These are phyloP conservation scores for Notarius lentiginosus DNA, from an alignment of 2,113 vertebrate genomes.

Conservation along the genomic window DNA sequence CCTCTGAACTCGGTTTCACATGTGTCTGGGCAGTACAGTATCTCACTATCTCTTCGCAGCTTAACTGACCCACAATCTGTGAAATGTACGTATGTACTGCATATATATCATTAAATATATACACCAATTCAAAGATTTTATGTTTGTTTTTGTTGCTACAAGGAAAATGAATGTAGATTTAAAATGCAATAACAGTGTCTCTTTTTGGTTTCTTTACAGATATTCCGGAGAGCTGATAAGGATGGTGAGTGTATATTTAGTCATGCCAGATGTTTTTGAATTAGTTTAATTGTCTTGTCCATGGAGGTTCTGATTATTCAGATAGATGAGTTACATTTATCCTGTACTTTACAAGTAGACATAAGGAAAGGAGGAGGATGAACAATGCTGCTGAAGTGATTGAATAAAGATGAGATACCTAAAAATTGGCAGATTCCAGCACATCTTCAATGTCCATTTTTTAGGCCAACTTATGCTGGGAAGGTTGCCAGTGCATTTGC, in stretches of 20 bases:
- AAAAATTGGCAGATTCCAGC: background rate
- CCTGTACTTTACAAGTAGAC: background rate
- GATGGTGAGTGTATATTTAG: constrained; percentile 48
- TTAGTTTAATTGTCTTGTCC: background rate
- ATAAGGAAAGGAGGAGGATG: background rate
- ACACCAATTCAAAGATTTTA: background rate
- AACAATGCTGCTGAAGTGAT: background rate
- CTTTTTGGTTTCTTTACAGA: constrained; percentile 48
- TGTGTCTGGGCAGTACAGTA: constrained; percentile 33
- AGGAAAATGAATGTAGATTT: background rate
- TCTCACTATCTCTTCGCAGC: background rate
- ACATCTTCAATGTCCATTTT: background rate
- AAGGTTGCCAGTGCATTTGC: background rate
- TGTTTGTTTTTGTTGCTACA: background rate
- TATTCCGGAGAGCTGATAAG: constrained; percentile 58
- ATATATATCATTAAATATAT: background rate
- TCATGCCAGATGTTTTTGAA: background rate
- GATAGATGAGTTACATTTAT: background rate
- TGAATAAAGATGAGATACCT: background rate
- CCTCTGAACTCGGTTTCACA: constrained; percentile 40
- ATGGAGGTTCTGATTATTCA: background rate
- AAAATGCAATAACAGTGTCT: background rate
- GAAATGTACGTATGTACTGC: background rate
- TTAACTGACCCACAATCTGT: background rate
- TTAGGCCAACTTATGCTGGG: background rate